A percentile compares a stretch with the other conserved stretches of the same genome.
phyloP scores from a whole-genome alignment of 2,888 invertebrate species.

The Podabrus alpinus region DNA sequence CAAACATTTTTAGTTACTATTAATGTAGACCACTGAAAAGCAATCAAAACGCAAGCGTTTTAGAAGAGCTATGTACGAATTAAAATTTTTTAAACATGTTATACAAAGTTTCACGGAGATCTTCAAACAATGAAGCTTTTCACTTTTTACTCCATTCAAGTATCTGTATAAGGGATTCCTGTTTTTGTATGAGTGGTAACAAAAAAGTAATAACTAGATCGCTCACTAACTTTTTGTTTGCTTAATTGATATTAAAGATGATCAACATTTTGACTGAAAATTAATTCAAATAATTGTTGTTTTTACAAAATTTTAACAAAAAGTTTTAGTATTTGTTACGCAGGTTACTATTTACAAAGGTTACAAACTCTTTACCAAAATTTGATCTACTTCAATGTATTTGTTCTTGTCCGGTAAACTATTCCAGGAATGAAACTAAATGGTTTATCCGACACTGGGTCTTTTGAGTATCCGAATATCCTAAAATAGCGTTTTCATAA shows the following conservation, averaged over 20 bases:
- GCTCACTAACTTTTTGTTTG: background rate
- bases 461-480: background rate
- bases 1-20: no score
- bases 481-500: background rate
- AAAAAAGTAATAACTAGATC: background rate
- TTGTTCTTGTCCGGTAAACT: conserved; percentile 1
- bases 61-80: background rate
- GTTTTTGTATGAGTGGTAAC: background rate
- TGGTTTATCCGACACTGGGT: background rate
- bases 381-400: background rate
- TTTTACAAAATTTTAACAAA: background rate
- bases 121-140: background rate
- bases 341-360: background rate
- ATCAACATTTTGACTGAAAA: background rate
- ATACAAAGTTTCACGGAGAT: background rate
- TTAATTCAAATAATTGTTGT: no score
- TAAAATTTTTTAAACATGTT: background rate
- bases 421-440: background rate
- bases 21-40: background rate
- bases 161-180: background rate
- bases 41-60: background rate
- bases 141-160: background rate
- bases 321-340: background rate
- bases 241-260: background rate
- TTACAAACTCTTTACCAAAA: background rate